phyloP scores from a whole-genome alignment of 2,888 invertebrate genomes.

The Microdon myrmicae region DNA sequence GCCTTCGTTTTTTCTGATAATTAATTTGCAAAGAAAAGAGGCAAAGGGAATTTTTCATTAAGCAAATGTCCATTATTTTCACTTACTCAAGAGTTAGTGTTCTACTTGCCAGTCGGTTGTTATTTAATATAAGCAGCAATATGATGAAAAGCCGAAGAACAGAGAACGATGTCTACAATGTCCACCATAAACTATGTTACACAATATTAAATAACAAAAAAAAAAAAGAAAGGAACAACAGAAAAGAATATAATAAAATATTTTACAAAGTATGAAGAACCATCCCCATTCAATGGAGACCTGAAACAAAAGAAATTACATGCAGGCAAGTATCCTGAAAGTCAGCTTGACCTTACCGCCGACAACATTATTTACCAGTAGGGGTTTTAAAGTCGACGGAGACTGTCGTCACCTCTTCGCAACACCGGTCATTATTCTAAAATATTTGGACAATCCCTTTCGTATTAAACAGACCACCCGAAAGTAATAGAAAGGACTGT shows the following conservation, averaged over 20 bases:
- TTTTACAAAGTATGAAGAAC: conserved; percentile 2
- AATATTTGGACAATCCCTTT: conserved; percentile 31
- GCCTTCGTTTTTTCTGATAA: neutral
- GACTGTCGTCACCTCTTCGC: conserved; percentile 32
- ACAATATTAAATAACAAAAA: too few species aligned
- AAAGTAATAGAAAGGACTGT: neutral
- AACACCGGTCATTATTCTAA: conserved; percentile 23
- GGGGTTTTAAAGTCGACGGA: conserved; percentile 41
- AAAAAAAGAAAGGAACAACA: conserved; percentile 10
- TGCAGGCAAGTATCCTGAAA: conserved; percentile 24
- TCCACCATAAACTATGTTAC: too few species aligned
- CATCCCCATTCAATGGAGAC: conserved; percentile 13
- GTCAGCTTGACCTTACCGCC: conserved; percentile 15
- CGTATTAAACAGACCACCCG: too few species aligned
- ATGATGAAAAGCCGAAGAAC: conserved; percentile 19
- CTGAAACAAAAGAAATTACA: conserved; percentile 43
- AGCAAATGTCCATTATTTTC: conserved; percentile 35
- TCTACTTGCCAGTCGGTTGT: conserved; percentile 12
- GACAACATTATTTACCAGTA: conserved; percentile 42
- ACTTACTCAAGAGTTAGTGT: conserved; percentile 12
- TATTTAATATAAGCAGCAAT: too few species aligned
- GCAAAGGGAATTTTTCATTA: conserved; percentile 29
- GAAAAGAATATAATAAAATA: neutral
- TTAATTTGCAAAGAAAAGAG: conserved; percentile 31
- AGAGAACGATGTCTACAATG: conserved; percentile 18